Evolutionary conservation across 2,113 vertebrate genomes (phyloP).

Genomic region (Mohoua ochrocephala): DNA sequence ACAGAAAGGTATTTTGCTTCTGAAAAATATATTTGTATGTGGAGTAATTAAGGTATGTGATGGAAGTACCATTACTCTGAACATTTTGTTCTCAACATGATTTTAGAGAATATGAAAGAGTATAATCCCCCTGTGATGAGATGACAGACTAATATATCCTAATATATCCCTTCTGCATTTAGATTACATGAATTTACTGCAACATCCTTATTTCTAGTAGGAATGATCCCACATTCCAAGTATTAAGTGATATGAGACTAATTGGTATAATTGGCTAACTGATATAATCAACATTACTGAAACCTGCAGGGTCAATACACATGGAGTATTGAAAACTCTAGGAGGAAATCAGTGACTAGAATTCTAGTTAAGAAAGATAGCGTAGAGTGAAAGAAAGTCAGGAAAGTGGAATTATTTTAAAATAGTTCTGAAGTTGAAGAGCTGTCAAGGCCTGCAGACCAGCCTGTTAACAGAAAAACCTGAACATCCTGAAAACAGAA

Average conservation of each 20-base stretch:
- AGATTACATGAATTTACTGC: not conserved
- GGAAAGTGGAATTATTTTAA: not conserved
- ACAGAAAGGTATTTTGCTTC: not conserved
- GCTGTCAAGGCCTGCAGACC: not conserved
- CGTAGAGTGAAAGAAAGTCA: not conserved
- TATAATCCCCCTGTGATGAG: not conserved
- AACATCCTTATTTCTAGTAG: not conserved
- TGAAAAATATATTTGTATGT: not conserved
- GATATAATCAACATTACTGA: not conserved
- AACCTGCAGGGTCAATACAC: not conserved
- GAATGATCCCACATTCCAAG: not conserved
- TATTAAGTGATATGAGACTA: constrained; percentile 31
- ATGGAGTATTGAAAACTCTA: not conserved
- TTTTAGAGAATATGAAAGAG: not conserved
- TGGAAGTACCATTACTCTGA: not conserved
- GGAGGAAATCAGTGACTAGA: not conserved
- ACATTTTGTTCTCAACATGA: not conserved
- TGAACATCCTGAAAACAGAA: not conserved
- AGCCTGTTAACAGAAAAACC: not conserved
- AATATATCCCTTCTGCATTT: not conserved
- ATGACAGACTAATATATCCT: not conserved
- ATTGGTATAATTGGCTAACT: not conserved
- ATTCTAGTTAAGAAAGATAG: not conserved
- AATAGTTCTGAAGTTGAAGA: not conserved
- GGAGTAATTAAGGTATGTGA: not conserved